Evolutionary conservation across 1,140 invertebrate species (phyloP).

Genomic region (Artemia franciscana): DNA sequence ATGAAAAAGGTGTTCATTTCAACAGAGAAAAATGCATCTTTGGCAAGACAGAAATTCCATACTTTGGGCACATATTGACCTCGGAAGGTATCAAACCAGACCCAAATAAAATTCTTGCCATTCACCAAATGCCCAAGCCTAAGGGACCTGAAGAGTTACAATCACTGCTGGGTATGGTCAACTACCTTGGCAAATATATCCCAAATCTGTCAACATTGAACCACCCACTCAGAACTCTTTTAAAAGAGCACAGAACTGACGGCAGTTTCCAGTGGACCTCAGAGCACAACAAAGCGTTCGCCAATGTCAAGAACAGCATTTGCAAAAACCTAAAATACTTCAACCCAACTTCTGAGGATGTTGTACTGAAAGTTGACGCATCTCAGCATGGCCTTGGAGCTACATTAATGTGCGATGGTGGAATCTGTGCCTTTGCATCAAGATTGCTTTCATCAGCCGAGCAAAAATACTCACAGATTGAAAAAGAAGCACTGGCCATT

Average conservation of each 20-base stretch:
- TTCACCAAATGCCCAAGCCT: conserved; percentile 11
- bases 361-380: conserved; percentile 11
- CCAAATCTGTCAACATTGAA: conserved; percentile 7
- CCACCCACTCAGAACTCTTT: conserved; percentile 5
- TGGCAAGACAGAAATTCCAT: conserved; percentile 12
- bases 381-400: conserved; percentile 19
- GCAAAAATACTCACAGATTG: conserved; percentile 24
- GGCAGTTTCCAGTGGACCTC: not conserved
- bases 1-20: not conserved
- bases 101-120: conserved; percentile 11
- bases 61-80: conserved; percentile 15
- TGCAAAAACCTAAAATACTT: not conserved
- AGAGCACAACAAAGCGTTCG: not conserved
- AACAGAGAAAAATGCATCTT: conserved; percentile 19
- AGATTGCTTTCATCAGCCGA: conserved; percentile 20
- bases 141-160: conserved; percentile 5
- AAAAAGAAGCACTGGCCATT: conserved; percentile 28
- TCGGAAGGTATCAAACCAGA: conserved; percentile 12
- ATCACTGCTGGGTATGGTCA: conserved; percentile 8
- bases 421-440: conserved; percentile 23
- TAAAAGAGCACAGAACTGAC: not conserved
- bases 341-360: not conserved
- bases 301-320: not conserved
- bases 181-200: conserved; percentile 8
- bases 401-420: conserved; percentile 18